phyloP scores from a whole-genome alignment of 2,113 vertebrate species.

The Eidolon helvum region DNA sequence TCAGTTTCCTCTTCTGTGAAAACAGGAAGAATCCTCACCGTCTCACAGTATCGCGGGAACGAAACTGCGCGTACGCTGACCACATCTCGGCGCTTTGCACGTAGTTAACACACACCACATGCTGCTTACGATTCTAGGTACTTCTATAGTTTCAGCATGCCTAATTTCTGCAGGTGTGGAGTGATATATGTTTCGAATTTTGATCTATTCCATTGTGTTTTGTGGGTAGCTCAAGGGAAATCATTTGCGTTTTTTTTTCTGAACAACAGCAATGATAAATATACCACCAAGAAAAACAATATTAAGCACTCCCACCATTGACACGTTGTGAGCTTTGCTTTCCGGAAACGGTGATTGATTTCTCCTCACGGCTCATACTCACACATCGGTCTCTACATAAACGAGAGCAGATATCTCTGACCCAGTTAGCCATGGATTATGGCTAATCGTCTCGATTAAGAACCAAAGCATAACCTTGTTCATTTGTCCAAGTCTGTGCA shows the following conservation, averaged over 20 bases:
- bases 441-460: neutral
- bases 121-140: neutral
- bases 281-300: neutral
- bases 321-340: neutral
- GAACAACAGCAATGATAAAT: constrained; percentile 4
- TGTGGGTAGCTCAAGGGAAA: constrained; percentile 23
- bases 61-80: rapidly evolving
- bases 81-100: neutral
- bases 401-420: neutral
- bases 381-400: neutral
- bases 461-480: neutral
- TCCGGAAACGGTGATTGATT: neutral
- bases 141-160: neutral
- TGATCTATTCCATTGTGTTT: constrained; percentile 4
- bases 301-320: neutral
- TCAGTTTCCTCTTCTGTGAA: neutral
- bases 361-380: neutral
- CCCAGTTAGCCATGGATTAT: neutral
- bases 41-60: neutral
- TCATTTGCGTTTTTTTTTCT: constrained; percentile 33
- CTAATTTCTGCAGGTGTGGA: neutral
- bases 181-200: constrained; percentile 17
- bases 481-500: neutral
- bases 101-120: neutral
- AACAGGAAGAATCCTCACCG: neutral